Evolutionary conservation across 2,797 vertebrate species (phyloP).

Genomic region (Austrolebias charrua): DNA sequence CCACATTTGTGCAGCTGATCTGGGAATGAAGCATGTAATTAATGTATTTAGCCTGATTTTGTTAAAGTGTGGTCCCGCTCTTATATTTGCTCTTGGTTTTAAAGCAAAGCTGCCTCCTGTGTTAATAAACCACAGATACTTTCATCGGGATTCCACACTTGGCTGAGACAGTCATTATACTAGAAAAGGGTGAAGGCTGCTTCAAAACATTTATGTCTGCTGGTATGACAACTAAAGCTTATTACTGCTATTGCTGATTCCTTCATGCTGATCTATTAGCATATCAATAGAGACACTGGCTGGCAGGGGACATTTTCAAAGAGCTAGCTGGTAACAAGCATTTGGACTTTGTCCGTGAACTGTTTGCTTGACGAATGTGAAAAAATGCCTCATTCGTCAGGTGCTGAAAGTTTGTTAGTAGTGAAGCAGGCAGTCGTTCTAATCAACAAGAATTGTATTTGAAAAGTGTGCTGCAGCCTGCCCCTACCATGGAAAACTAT

Average conservation of each 20-base stretch:
- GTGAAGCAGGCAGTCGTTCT: conserved; percentile 57
- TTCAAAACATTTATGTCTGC: conserved; percentile 37
- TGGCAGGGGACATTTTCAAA: conserved; percentile 53
- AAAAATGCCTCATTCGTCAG: conserved; percentile 68
- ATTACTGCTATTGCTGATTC: conserved; percentile 63
- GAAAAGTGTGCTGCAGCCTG: conserved; percentile 39
- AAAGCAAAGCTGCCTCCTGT: conserved; percentile 46
- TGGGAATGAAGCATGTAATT: conserved; percentile 2
- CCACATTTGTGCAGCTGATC: background rate
- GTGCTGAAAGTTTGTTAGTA: conserved; percentile 44
- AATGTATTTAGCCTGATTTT: background rate
- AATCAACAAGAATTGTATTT: conserved; percentile 63
- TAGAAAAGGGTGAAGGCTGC: conserved; percentile 43
- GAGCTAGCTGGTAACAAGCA: conserved; percentile 40
- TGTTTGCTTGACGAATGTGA: conserved; percentile 63
- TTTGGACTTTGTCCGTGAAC: conserved; percentile 61
- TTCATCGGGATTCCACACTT: conserved; percentile 67
- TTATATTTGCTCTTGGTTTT: conserved; percentile 54
- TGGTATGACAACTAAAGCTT: conserved; percentile 62
- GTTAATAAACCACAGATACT: conserved; percentile 56
- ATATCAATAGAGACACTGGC: conserved; percentile 60
- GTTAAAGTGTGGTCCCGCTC: background rate
- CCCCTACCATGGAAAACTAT: conserved; percentile 37
- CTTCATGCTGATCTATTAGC: conserved; percentile 57
- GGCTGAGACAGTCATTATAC: conserved; percentile 60